phyloP scores from a whole-genome alignment of 2,797 vertebrate genomes.

The Steatocranus sp. region DNA sequence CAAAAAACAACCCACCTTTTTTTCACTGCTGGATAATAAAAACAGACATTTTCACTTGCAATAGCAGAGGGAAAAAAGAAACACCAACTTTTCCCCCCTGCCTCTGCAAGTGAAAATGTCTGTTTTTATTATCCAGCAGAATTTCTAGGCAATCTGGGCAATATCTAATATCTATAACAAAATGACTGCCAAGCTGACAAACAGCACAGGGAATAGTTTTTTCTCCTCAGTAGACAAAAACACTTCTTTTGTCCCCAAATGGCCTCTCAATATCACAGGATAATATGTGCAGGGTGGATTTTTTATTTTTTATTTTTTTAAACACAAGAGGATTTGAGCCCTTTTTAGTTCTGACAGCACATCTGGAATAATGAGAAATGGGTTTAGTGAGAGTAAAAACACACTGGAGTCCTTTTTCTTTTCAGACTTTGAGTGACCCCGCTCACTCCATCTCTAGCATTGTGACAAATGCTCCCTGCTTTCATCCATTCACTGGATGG shows the following conservation, averaged over 20 bases:
- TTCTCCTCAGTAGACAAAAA: background rate
- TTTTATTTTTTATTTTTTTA: background rate
- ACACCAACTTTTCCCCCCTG: background rate
- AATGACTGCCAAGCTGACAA: background rate
- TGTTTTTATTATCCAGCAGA: background rate
- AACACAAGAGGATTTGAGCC: background rate
- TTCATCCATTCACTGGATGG: background rate
- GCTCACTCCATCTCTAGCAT: background rate
- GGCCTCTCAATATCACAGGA: background rate
- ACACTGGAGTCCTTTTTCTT: background rate
- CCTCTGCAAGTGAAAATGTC: background rate
- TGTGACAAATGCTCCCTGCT: background rate
- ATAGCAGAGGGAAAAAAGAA: background rate
- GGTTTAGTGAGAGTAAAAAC: background rate
- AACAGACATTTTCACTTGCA: background rate
- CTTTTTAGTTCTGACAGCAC: background rate
- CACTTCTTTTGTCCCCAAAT: background rate
- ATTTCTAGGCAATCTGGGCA: background rate
- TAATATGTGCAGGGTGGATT: background rate
- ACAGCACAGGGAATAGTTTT: background rate
- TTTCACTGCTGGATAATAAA: background rate
- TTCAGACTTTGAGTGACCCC: background rate
- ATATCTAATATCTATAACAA: background rate
- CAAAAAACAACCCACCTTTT: background rate
- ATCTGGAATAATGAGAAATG: conserved; percentile 20